Percentiles rank a stretch among this genome's conserved stretches.
Conservation (phyloP, 2,797 vertebrate genomes). For the Molossus molossus region DNA sequence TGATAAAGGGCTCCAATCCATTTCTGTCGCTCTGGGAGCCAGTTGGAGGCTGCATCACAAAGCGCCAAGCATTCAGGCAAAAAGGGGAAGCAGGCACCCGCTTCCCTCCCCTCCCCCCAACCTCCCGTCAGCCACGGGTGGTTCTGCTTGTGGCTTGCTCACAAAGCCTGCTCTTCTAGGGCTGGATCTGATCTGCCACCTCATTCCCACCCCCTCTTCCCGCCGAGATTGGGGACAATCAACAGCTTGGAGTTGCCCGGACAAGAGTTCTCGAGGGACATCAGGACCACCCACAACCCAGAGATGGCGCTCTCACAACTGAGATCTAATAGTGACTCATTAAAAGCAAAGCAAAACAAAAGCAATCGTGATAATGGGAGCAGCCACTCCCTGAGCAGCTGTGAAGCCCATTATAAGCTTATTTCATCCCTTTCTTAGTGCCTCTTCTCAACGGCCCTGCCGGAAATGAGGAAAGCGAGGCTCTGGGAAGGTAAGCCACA, state of each 20-base stretch:
- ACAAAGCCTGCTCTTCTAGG: neutral
- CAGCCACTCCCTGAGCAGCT: accelerated
- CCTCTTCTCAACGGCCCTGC: neutral
- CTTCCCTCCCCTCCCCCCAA: accelerated
- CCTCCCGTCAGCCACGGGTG: accelerated
- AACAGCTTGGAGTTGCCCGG: neutral
- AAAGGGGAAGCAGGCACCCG: neutral
- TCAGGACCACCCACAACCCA: neutral
- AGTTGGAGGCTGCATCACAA: constrained; percentile 25
- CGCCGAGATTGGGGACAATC: neutral
- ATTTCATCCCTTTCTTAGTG: neutral
- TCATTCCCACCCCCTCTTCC: no score
- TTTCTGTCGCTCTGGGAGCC: constrained; percentile 56
- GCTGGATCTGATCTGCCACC: no score
- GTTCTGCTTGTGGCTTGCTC: neutral
- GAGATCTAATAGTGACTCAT: neutral
- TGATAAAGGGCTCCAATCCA: neutral
- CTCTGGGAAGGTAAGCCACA: neutral
- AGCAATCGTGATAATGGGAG: accelerated
- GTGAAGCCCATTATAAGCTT: accelerated
- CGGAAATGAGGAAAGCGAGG: neutral
- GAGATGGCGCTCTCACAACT: neutral
- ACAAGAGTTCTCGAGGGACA: neutral
- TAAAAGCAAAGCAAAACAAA: neutral
- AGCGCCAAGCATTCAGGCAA: neutral